These are phyloP conservation scores for Elysia crispata DNA, from an alignment of 2,888 invertebrate species.

Conservation along the genomic window DNA sequence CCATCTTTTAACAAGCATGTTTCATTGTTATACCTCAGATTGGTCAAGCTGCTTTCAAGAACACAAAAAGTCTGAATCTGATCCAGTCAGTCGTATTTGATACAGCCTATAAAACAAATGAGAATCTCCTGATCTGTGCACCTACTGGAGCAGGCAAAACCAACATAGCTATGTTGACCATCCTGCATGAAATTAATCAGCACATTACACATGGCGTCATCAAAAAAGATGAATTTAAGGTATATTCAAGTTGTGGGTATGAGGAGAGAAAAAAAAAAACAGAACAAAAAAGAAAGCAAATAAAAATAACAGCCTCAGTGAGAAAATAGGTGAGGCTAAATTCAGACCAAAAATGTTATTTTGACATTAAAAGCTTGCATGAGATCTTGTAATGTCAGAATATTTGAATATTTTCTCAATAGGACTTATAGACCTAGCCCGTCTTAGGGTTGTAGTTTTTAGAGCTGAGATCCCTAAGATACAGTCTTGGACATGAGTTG, in stretches of 20 bases:
- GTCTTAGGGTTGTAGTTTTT: no score
- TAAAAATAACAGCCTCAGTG: no score
- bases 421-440: no score
- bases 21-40: slow-evolving; percentile 79
- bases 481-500: no score
- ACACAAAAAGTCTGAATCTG: slow-evolving; percentile 90
- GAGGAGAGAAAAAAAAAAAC: background rate
- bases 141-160: slow-evolving; percentile 99
- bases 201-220: slow-evolving; percentile 86
- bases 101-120: slow-evolving; percentile 95
- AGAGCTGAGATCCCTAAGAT: no score
- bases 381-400: no score
- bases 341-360: no score
- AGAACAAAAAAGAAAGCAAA: background rate
- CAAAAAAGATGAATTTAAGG: slow-evolving; percentile 94
- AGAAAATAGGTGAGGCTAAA: no score
- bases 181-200: slow-evolving; percentile 92
- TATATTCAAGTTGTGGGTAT: slow-evolving; percentile 67
- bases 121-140: slow-evolving; percentile 97
- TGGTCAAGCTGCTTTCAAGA: slow-evolving; percentile 92
- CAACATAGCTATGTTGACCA: slow-evolving; percentile 95
- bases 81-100: slow-evolving; percentile 98
- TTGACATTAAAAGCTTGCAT: no score
- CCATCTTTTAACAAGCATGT: no score
- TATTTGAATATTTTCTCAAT: no score